Base-by-base conservation (phyloP, 2,113 vertebrate genomes). In the Brachirus orientalis region DNA sequence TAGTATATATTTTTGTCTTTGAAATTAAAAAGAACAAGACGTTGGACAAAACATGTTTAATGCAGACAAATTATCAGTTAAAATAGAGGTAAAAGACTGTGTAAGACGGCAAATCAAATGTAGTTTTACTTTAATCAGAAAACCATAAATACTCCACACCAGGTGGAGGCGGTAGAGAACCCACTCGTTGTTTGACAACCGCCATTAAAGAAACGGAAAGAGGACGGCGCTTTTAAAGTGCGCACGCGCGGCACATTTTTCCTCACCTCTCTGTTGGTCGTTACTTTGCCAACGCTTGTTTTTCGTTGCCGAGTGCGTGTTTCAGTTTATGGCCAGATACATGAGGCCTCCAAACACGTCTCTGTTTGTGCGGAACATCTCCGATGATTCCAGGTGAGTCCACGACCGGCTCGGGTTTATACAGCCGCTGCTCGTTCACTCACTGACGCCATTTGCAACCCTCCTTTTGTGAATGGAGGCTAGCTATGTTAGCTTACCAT, bases 301-400 rank as follows among this genome's bases (percentile, higher is more conserved):
- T 43, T 14, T 12, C 12, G 9, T 4, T 13, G 40, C 12, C 40
- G 40, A 43, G 63, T 43, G 55, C 20, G 63, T 19, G 37, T 79
- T 58, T 35, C 57, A 69, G 28, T 78, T 46, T 69, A 95, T 96
- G 94, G 94, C 95, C 87, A 94, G 94, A 83, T 96, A 97, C 82
- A 88, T 97, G 90, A 94, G 97, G 20, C 96, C 97, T 54, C 96
- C 97, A 20, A 98, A 97, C 74, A 95, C 95, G 6, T 98, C 97
- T 69, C 91, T 98, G 57, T 98, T 98, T 86, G 96, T 99, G 37
- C 91, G 97, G 81, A 98, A 99, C 83, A 95, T 98, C 86, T 96
- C 96, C 7, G 97, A 99, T 79, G 96, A 98, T 36, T 98, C 96
- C 90, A 94, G 97, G 97, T 98, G 86, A 83, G 94, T 88, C 12